Percentiles rank a stretch among this genome's conserved stretches.
phyloP scores from a whole-genome alignment of 2,113 vertebrate genomes.

The Odocoileus virginianus region DNA sequence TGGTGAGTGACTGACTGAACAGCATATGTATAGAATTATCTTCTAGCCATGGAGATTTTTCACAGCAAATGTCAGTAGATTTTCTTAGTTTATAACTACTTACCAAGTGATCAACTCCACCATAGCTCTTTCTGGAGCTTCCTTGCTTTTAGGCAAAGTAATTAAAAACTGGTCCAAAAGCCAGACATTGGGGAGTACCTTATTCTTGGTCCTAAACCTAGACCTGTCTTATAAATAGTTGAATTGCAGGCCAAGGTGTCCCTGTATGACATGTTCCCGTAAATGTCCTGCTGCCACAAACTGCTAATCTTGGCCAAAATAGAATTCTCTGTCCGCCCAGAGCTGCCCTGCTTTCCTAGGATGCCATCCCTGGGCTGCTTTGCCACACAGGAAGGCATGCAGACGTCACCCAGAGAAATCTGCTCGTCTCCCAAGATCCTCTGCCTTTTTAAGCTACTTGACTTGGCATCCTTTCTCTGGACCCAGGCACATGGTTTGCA shows the following conservation, averaged over 20 bases:
- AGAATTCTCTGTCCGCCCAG: neutral
- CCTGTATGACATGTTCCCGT: conserved; percentile 45
- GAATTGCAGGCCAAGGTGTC: conserved; percentile 60
- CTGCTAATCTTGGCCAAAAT: conserved; percentile 8
- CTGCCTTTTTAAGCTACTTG: neutral
- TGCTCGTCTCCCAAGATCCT: neutral
- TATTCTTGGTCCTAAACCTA: conserved; percentile 39
- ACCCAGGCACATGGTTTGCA: neutral
- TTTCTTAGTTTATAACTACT: conserved; percentile 11
- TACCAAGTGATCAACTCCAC: neutral
- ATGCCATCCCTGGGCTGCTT: neutral
- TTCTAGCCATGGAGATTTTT: neutral
- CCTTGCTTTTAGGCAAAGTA: neutral
- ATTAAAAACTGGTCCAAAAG: conserved; percentile 26
- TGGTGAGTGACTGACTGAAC: neutral
- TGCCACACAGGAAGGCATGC: neutral
- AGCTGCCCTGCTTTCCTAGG: neutral
- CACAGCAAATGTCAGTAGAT: neutral
- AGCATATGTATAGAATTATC: neutral
- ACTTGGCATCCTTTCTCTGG: neutral
- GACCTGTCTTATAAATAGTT: conserved; percentile 52
- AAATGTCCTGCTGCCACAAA: conserved; percentile 35
- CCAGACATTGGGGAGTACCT: neutral
- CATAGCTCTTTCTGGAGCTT: neutral
- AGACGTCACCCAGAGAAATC: neutral